Evolutionary conservation across 2,888 invertebrate genomes (phyloP).

Genomic region (Megaustenia siamemsis): DNA sequence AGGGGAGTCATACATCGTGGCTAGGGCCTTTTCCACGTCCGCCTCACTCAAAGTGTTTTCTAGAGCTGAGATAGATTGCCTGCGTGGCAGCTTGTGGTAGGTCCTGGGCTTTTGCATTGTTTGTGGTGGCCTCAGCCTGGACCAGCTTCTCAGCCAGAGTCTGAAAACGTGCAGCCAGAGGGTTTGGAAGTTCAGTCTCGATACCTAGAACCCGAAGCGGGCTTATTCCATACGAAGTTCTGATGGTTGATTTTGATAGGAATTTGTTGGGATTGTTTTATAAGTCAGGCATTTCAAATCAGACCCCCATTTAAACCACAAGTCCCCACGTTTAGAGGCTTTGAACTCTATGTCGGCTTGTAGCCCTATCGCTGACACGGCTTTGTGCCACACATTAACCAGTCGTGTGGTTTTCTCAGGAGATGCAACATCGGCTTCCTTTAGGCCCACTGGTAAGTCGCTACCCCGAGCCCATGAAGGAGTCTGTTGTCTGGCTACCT

Average conservation of each 20-base stretch:
- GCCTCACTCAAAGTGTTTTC: neutral
- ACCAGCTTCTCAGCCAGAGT: neutral
- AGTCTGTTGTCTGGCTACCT: no score
- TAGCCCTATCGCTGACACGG: neutral
- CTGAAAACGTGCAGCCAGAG: neutral
- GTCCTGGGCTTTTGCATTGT: neutral
- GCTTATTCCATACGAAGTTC: neutral
- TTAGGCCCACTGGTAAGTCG: neutral
- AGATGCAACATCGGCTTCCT: neutral
- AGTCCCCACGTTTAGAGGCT: neutral
- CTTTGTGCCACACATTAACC: neutral
- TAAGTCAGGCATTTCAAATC: neutral
- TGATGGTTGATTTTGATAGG: neutral
- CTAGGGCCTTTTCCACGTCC: neutral
- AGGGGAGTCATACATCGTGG: neutral
- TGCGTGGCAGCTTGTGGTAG: neutral
- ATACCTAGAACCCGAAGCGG: neutral
- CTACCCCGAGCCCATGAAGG: neutral
- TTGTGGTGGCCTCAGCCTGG: neutral
- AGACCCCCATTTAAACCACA: conserved; percentile 14
- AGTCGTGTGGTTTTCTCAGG: neutral
- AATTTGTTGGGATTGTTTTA: neutral
- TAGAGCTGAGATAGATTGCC: neutral
- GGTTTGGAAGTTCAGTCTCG: neutral
- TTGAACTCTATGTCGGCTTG: neutral